Percentiles rank a stretch among this genome's conserved stretches.
Conservation (phyloP, 1,140 invertebrate species). For the Vollenhovia emeryi region DNA sequence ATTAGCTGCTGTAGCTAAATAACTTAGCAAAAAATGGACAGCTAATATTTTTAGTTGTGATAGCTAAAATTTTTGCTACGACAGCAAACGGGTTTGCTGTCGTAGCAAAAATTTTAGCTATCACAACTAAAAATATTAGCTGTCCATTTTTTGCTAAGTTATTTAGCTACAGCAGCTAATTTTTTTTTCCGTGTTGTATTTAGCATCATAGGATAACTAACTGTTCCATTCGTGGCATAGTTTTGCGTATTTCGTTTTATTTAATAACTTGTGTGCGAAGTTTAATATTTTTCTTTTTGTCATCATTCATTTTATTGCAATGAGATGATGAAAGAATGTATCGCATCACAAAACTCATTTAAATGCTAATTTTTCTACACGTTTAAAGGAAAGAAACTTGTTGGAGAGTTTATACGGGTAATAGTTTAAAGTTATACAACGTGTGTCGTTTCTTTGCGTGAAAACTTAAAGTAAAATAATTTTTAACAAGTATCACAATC, state of each 20-base stretch:
- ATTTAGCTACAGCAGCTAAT: too few species aligned
- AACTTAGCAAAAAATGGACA: too few species aligned
- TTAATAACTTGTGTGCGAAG: background rate
- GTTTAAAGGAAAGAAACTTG: background rate
- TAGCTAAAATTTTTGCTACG: too few species aligned
- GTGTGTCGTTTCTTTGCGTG: background rate
- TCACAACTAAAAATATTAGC: too few species aligned
- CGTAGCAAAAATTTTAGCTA: too few species aligned
- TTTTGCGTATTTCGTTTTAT: background rate
- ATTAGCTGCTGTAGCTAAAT: too few species aligned
- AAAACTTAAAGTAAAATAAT: background rate
- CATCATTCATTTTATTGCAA: background rate
- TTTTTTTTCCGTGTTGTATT: too few species aligned
- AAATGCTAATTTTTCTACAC: background rate
- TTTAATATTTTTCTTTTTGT: background rate
- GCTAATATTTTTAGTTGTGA: too few species aligned
- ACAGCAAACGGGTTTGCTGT: too few species aligned
- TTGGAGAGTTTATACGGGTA: background rate
- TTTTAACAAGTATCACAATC: constrained; percentile 10
- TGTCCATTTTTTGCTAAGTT: too few species aligned
- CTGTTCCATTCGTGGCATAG: background rate
- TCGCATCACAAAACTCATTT: background rate
- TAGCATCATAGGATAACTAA: background rate
- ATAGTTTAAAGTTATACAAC: background rate
- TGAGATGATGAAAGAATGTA: background rate